These are phyloP conservation scores for Diorhabda carinulata DNA, from an alignment of 1,140 invertebrate genomes.

Conservation along the genomic window DNA sequence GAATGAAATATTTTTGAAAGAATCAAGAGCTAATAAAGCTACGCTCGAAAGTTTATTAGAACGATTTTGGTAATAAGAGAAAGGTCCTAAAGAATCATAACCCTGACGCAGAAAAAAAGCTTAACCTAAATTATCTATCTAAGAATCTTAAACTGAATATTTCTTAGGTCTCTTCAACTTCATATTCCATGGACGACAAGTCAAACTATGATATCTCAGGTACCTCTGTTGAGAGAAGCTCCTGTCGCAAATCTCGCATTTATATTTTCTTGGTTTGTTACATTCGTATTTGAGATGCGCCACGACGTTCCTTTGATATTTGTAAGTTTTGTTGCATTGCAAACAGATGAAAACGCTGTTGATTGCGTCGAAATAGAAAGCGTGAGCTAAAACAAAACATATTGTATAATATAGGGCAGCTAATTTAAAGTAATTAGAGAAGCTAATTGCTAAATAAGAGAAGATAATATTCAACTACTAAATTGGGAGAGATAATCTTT, in stretches of 20 bases:
- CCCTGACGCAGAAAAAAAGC: not conserved
- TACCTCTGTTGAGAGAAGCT: constrained; percentile 4
- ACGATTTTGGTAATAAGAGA: too few species aligned
- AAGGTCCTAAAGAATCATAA: too few species aligned
- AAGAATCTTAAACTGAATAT: not conserved
- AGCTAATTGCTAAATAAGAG: too few species aligned
- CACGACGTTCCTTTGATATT: constrained; percentile 20
- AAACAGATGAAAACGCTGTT: not conserved
- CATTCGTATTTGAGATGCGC: constrained; percentile 21
- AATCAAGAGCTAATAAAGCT: too few species aligned
- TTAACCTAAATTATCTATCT: not conserved
- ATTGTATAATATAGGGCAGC: not conserved
- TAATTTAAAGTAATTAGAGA: too few species aligned
- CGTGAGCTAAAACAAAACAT: constrained; percentile 9
- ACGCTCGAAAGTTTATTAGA: too few species aligned
- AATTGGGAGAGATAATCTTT: too few species aligned
- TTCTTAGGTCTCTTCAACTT: not conserved
- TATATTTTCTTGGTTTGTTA: constrained; percentile 6
- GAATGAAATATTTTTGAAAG: too few species aligned
- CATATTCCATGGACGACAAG: not conserved
- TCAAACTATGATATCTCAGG: constrained; percentile 13
- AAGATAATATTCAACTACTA: too few species aligned
- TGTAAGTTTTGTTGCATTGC: constrained; percentile 21
- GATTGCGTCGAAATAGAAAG: constrained; percentile 10
- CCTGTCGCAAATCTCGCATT: not conserved